These are phyloP conservation scores for Archocentrus centrarchus DNA, from an alignment of 2,113 vertebrate genomes.

Conservation along the genomic window DNA sequence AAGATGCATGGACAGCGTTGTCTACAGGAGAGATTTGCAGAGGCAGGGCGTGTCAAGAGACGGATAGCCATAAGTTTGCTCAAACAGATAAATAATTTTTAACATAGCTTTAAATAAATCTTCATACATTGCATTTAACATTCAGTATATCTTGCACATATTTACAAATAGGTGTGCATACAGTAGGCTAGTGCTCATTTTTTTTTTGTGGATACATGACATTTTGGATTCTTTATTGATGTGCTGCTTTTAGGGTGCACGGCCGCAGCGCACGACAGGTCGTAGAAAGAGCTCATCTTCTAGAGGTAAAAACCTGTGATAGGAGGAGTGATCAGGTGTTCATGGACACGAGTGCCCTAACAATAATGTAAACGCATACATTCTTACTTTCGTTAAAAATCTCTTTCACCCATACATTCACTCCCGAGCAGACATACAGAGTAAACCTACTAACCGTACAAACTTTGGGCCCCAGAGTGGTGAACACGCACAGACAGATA, in stretches of 20 bases:
- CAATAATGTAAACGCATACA: slow-evolving; percentile 61
- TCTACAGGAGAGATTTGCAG: slow-evolving; percentile 28
- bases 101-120: slow-evolving; percentile 64
- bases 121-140: slow-evolving; percentile 69
- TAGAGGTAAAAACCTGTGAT: slow-evolving; percentile 68
- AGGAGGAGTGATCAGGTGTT: slow-evolving; percentile 60
- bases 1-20: slow-evolving; percentile 23
- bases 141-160: slow-evolving; percentile 75
- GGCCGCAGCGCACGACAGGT: slow-evolving; percentile 41
- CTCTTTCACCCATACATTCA: slow-evolving; percentile 43
- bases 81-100: slow-evolving; percentile 53
- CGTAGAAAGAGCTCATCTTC: slow-evolving; percentile 61
- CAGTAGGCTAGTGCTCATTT: slow-evolving; percentile 70
- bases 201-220: slow-evolving; percentile 39
- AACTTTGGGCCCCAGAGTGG: slow-evolving; percentile 51
- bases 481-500: slow-evolving; percentile 40
- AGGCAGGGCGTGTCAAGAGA: slow-evolving; percentile 29
- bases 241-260: slow-evolving; percentile 48
- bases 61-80: slow-evolving; percentile 30
- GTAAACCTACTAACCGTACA: slow-evolving; percentile 48
- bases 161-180: slow-evolving; percentile 78
- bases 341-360: slow-evolving; percentile 54
- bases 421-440: slow-evolving; percentile 32
- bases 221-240: slow-evolving; percentile 48
- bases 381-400: slow-evolving; percentile 60